Evolutionary conservation across 2,113 vertebrate species (phyloP).

Genomic region (Serilophus lunatus): DNA sequence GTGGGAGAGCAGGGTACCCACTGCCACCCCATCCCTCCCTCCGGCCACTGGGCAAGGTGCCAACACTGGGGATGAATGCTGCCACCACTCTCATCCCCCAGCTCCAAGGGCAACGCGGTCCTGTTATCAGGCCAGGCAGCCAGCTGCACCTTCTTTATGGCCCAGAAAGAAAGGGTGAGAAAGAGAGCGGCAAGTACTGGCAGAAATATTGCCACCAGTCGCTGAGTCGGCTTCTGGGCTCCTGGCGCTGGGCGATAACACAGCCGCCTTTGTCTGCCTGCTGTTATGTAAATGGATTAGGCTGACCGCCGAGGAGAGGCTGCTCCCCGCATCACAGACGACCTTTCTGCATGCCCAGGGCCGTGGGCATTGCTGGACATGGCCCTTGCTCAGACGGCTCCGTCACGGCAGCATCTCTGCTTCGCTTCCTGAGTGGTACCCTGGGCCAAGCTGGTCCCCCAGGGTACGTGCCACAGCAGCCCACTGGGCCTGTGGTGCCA

Average conservation of each 20-base stretch:
- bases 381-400: not conserved
- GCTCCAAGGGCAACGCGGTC: not conserved
- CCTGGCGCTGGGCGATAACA: slow-evolving; percentile 67
- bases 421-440: not conserved
- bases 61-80: not conserved
- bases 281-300: slow-evolving; percentile 58
- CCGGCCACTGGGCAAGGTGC: not conserved
- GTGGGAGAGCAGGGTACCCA: not conserved
- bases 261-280: slow-evolving; percentile 57
- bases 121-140: not conserved
- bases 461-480: accelerated
- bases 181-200: not conserved
- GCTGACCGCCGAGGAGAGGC: not conserved
- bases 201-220: slow-evolving; percentile 31
- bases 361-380: accelerated
- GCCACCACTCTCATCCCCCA: not conserved
- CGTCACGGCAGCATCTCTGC: accelerated
- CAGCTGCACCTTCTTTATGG: slow-evolving; percentile 1
- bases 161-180: slow-evolving; percentile 1
- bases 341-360: not conserved
- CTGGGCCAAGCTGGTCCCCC: not conserved
- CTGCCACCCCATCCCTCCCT: not conserved
- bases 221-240: not conserved
- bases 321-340: not conserved
- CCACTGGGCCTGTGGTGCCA: not conserved